Percentiles rank a stretch among this genome's conserved stretches.
Conservation (phyloP, 2,888 invertebrate species). For the Deilephila porcellus region DNA sequence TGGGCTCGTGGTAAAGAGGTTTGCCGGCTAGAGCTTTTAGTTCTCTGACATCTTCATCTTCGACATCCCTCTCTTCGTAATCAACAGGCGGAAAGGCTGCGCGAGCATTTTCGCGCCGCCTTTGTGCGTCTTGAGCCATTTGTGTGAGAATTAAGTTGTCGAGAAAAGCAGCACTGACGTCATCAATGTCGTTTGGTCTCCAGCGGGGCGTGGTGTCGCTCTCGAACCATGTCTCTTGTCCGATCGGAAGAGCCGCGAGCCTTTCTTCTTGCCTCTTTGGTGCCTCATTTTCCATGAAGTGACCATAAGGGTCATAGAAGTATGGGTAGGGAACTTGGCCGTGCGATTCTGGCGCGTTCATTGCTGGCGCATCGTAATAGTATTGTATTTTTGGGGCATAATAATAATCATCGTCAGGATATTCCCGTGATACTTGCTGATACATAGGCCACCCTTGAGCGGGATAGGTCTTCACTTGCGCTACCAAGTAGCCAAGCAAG, state of each 20-base stretch:
- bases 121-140: slow-evolving; percentile 85
- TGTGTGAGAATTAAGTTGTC: slow-evolving; percentile 88
- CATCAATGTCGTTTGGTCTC: slow-evolving; percentile 76
- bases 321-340: slow-evolving; percentile 75
- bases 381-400: slow-evolving; percentile 82
- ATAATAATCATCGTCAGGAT: slow-evolving; percentile 84
- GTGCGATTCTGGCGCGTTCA: slow-evolving; percentile 70
- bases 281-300: slow-evolving; percentile 83
- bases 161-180: slow-evolving; percentile 87
- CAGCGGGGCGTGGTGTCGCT: slow-evolving; percentile 78
- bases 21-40: slow-evolving; percentile 86
- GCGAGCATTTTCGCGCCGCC: slow-evolving; percentile 77
- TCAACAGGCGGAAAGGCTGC: slow-evolving; percentile 74
- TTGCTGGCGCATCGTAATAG: slow-evolving; percentile 72
- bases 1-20: slow-evolving; percentile 78
- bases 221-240: slow-evolving; percentile 88
- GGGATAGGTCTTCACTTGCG: slow-evolving; percentile 73
- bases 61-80: slow-evolving; percentile 74
- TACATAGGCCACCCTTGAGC: slow-evolving; percentile 78
- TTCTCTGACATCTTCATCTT: slow-evolving; percentile 88
- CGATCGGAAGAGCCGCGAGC: slow-evolving; percentile 86
- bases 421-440: slow-evolving; percentile 81
- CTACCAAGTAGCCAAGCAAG: slow-evolving; percentile 79
- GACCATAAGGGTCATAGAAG: slow-evolving; percentile 79
- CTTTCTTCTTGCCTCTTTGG: slow-evolving; percentile 86